Evolutionary conservation across 2,888 invertebrate species (phyloP), one percentile per base, ranked within the genome.

Genomic region (Synanthedon andrenaeformis): DNA sequence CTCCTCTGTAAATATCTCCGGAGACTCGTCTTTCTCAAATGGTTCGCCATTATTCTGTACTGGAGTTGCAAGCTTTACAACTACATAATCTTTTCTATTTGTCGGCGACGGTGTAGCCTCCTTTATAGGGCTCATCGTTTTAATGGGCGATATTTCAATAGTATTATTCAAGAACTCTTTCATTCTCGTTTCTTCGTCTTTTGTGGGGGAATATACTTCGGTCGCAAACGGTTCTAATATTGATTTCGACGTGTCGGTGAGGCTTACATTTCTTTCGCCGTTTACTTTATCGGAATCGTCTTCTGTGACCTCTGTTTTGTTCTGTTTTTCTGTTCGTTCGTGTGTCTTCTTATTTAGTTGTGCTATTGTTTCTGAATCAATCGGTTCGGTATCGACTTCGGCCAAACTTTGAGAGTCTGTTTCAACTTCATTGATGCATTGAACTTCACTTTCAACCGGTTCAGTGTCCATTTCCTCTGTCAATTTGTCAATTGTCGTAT

Each of bases 91-190:
- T 55, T 61, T 70, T 51, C 74, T 81, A 3, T 71, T 77, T 53
- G 84, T 83, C 2, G 79, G 79, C 2, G 79, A 70, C 8, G 76
- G 75, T 10, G 77, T 72, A 50, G 79, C 70, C 6, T 74, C 72
- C 56, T 65, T 67, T 35, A 80, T 67, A 2, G 87, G 85, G 55
- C 84, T 84, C 64, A 80, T 66, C 3, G 68, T 72, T 70, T 86
- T 87, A 56, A 91, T 91, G 0, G 91, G 91, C 1, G 91, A 91
- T 70, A 91, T 90, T 67, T 91, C 89, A 14, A 86, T 60, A 8
- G 91, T 91, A 57, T 85, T 84, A 62, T 89, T 86, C 13, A 91
- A 66, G 56, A 91, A 88, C 66, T 90, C 90, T 63, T 80, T 72
- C 55, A 88, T 82, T 59, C 85, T 78, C 58, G 81, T 74, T 41